Conservation (phyloP, 2,888 invertebrate genomes). For the Morinoia aosen region DNA sequence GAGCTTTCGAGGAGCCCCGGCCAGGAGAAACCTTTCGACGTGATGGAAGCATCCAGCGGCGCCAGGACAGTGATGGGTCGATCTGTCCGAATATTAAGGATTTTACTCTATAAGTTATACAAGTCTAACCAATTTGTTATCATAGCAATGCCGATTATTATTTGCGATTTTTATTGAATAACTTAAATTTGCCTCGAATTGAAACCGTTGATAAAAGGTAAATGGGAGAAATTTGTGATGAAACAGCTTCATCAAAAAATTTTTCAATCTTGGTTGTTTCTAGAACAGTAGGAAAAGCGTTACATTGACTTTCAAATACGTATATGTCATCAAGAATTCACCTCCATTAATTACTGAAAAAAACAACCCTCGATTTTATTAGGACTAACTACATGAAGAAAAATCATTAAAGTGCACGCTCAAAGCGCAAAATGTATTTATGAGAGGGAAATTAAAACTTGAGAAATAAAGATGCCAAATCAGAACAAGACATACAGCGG, state of each 20-base stretch:
- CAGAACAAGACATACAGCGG: background rate
- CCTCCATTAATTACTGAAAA: background rate
- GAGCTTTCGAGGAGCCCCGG: conserved; percentile 57
- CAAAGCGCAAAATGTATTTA: background rate
- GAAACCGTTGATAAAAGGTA: background rate
- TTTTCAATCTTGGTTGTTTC: background rate
- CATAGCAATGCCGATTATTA: background rate
- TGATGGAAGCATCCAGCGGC: conserved; percentile 62
- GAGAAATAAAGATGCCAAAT: background rate
- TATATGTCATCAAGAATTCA: background rate
- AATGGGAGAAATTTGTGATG: background rate
- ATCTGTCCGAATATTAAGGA: background rate
- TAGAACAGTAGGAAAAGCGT: background rate
- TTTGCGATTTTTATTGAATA: background rate
- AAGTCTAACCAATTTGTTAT: background rate
- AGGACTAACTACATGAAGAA: background rate
- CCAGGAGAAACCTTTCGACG: conserved; percentile 65
- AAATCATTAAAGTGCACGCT: background rate
- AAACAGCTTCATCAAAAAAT: background rate
- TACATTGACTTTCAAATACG: background rate
- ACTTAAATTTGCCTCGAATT: background rate
- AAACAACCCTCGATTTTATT: background rate
- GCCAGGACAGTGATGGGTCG: conserved; percentile 58
- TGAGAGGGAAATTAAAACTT: background rate
- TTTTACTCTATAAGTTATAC: background rate